Conservation (phyloP, 2,888 invertebrate genomes). For the Drosophila crucigera region DNA sequence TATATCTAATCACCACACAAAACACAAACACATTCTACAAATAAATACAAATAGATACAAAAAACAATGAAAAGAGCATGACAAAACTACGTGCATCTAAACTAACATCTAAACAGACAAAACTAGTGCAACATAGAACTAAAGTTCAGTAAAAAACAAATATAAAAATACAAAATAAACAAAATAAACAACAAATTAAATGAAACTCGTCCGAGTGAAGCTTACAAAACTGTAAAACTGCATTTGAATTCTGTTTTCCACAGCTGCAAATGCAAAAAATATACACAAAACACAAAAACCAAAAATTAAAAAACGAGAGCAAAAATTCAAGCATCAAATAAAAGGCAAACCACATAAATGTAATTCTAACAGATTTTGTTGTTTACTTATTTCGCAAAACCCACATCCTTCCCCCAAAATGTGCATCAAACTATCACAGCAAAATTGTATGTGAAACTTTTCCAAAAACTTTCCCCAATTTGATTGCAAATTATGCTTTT, state of each 20-base stretch:
- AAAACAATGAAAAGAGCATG: slow-evolving; percentile 57
- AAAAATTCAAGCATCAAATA: slow-evolving; percentile 70
- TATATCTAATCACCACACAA: slow-evolving; percentile 25
- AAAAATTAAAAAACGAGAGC: slow-evolving; percentile 38
- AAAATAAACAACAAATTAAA: slow-evolving; percentile 34
- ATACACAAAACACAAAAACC: slow-evolving; percentile 33
- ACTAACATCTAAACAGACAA: no score
- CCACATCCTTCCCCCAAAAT: background rate
- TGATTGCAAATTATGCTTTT: background rate
- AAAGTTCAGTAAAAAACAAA: slow-evolving; percentile 58
- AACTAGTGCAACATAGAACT: slow-evolving; percentile 55
- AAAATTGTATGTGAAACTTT: background rate
- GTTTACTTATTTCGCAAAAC: slow-evolving; percentile 12
- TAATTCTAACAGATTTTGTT: slow-evolving; percentile 40
- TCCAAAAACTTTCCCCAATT: slow-evolving; percentile 5
- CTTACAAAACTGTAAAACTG: slow-evolving; percentile 71
- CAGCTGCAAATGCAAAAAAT: slow-evolving; percentile 42
- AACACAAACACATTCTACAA: slow-evolving; percentile 11
- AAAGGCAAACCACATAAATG: slow-evolving; percentile 75
- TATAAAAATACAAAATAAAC: slow-evolving; percentile 30
- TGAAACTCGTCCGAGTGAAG: slow-evolving; percentile 58
- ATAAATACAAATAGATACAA: slow-evolving; percentile 20
- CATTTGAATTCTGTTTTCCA: slow-evolving; percentile 69
- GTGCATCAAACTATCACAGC: slow-evolving; percentile 4
- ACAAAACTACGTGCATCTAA: slow-evolving; percentile 76